phyloP scores from a whole-genome alignment of 1,140 invertebrate species.

The Ostrea denselamellosa region DNA sequence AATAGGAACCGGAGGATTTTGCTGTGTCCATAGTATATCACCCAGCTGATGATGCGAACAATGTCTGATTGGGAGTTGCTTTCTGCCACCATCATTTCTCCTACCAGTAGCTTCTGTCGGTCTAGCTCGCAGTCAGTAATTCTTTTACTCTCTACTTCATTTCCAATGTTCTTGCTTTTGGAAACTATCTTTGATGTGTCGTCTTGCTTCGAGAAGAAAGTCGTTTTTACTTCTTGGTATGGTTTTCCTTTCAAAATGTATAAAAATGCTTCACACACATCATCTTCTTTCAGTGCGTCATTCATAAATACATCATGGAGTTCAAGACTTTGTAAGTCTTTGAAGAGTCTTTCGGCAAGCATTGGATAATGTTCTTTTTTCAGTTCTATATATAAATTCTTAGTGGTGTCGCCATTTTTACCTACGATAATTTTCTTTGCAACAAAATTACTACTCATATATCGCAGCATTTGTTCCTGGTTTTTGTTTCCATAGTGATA shows the following conservation, averaged over 20 bases:
- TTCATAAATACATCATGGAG: neutral
- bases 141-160: neutral
- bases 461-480: neutral
- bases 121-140: neutral
- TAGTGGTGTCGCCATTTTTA: neutral
- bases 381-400: neutral
- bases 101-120: neutral
- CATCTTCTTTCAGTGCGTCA: neutral
- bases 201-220: neutral
- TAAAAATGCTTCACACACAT: neutral
- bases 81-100: neutral
- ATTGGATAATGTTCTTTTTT: neutral
- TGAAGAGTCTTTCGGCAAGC: neutral
- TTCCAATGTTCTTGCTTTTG: neutral
- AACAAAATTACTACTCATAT: neutral
- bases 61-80: neutral
- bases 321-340: neutral
- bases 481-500: neutral
- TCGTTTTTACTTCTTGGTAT: neutral
- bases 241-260: neutral
- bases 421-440: neutral
- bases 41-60: neutral
- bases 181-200: neutral
- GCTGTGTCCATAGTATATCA: neutral
- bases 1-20: neutral